These are phyloP conservation scores for Megastigmus dorsalis DNA, from an alignment of 2,888 invertebrate species.

Conservation along the genomic window DNA sequence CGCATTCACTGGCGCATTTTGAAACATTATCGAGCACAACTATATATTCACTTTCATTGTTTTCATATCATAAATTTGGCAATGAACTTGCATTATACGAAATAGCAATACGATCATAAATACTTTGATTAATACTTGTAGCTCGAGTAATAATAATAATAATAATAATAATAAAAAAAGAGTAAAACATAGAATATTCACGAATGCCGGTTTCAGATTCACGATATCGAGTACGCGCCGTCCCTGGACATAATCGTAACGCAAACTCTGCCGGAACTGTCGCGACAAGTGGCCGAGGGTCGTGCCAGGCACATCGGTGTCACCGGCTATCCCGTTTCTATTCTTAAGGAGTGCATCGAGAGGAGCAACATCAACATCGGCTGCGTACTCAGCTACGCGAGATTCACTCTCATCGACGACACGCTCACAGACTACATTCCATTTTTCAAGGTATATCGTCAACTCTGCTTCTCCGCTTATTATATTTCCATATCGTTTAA, in stretches of 20 bases:
- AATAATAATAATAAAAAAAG: too few species aligned
- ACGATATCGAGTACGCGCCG: constrained; percentile 92
- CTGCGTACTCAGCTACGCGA: constrained; percentile 85
- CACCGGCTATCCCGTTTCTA: constrained; percentile 88
- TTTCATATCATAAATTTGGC: too few species aligned
- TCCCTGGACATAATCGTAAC: constrained; percentile 84
- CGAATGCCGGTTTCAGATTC: constrained; percentile 88
- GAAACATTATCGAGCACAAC: too few species aligned
- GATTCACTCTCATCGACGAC: constrained; percentile 87
- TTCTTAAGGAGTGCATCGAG: constrained; percentile 84
- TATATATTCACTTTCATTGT: too few species aligned
- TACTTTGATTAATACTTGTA: too few species aligned
- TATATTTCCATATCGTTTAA: too few species aligned
- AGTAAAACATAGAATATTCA: too few species aligned
- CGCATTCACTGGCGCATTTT: too few species aligned
- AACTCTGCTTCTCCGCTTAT: too few species aligned
- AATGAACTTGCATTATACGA: too few species aligned
- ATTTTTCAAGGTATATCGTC: constrained; percentile 89
- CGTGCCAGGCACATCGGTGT: constrained; percentile 89
- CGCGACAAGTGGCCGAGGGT: constrained; percentile 83
- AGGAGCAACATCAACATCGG: constrained; percentile 81
- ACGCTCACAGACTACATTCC: constrained; percentile 83
- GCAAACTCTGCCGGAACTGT: constrained; percentile 90
- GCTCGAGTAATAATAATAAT: too few species aligned
- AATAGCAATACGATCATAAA: too few species aligned